Evolutionary conservation across 1,140 invertebrate genomes (phyloP), one percentile per base, ranked within the genome.

Genomic region (Drosophila auraria): DNA sequence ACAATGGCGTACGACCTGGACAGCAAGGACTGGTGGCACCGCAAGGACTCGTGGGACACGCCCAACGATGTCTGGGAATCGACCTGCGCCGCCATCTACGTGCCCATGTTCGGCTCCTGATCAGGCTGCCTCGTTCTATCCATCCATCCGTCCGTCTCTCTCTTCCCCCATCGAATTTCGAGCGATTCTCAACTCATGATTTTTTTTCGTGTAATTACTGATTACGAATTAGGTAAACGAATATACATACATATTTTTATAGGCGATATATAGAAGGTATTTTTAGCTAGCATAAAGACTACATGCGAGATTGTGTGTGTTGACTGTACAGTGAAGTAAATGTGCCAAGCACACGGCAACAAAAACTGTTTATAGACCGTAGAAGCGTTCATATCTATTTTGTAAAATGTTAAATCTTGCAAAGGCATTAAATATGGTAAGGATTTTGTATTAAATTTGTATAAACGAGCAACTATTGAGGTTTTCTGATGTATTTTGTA

Each of bases 21-120:
- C 42, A 94, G 94, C 50, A 95, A 93, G 14, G 93, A 94, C 20
- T 92, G 93, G 61, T 96, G 95, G 96, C 94, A 93, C 3, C 94
- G 93, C 6, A 91, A 91, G 53, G 84, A 82, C 38, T 83, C 82
- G 6, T 94, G 94, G 63, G 94, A 95, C 45, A 94, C 95, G 74
- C 95, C 95, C 6, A 95, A 95, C 80, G 95, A 96, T 70, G 94
- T 95, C 65, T 96, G 96, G 96, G 96, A 96, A 80, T 95, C 96
- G 72, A 94, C 94, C 4, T 96, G 95, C 90, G 95, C 94, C 7
- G 94, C 95, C 25, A 92, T 96, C 27, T 96, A 95, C 82, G 94
- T 96, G 71, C 95, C 96, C 50, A 94, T 77, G 30, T 79, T 49
- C 20, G 94, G 71, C 27, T 49, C 61, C 33, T 71, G 94, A 94